Base-by-base conservation (phyloP, 2,113 vertebrate species). In the Zosterops borbonicus region DNA sequence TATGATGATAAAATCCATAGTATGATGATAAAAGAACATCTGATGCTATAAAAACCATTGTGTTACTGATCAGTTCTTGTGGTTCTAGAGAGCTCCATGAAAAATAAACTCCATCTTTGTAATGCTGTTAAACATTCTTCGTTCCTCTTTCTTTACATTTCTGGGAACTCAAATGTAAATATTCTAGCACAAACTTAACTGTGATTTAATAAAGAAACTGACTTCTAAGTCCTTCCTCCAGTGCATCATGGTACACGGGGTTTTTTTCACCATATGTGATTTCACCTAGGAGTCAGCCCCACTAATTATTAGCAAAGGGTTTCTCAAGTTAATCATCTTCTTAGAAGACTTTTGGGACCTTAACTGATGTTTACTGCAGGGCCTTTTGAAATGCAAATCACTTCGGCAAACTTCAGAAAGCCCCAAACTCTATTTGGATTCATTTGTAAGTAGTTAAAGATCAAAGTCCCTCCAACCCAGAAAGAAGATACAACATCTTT, bases 331-430 rank as follows among this genome's bases (percentile, higher is more conserved):
- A 96, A 94, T 96, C 75, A 89, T 87, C 83, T 67, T 91, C 50
- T 94, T 92, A 88, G 90, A 82, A 92, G 74, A 79, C 87, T 94
- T 94, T 87, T n/a, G 92, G 75, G 92, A 95, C 69, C 44, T 79
- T 76, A 94, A 89, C 42, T 27, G 4, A 35, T 94, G 76, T 96
- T 96, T 94, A 96, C 84, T 87, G 67, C 79, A 82, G 31, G 75
- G 44, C 4, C 84, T 94, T 97, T 95, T 96, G 90, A 96, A 96
- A 95, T 95, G 87, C 62, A 95, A 94, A 96, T 96, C 42, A 27
- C 23, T 94, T 75, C 44, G 29, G 44, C 62, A 92, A 94, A 91
- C 68, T 91, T 96, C 78, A 92, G 73, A 94, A 90, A 92, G 75
- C 49, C 75, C 58, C 69, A 89, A 85, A 91, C 64, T 94, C 81